Base-by-base conservation (phyloP, 2,888 invertebrate species). In the Noctua janthina region DNA sequence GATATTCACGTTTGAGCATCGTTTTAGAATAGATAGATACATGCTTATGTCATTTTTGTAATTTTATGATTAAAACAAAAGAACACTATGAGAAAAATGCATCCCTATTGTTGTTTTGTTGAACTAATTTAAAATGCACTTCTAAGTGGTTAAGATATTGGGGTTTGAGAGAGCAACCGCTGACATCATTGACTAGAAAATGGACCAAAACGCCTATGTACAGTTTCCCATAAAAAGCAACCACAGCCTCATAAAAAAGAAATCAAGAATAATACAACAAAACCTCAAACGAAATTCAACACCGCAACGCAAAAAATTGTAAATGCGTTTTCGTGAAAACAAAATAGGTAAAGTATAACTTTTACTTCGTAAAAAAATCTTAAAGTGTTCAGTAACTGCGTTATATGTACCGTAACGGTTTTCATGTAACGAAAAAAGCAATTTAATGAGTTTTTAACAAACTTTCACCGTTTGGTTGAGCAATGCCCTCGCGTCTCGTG, bases 401-500 rank as follows among this genome's bases (percentile, higher is more conserved):
- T 82, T 87, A 89, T 87, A 91, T 88, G 76, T 84, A 89, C 89
- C 93, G 94, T 91, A 91, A 95, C 95, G 90, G 89, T 92, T 92
- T 92, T 94, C 92, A 92, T 94, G 93, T 87, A 81, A 90, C 88
- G 87, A 91, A 92, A 93, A 93, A 93, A 92, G 90, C 90, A 86
- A 91, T 91, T 92, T 93, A 91, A 91, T 92, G 91, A 90, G 88
- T 92, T 93, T 91, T 89, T 88, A 89, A 56, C 82, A 81, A 83
- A 92, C 95, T 95, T 95, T 95, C 95, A 94, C 93, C 89, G 80
- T 89, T 91, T 89, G 79, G 88, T 90, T 91, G 87, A 85, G 88
- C 85, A 90, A 90, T 81, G 81, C 66, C 79, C 82, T 67, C 81
- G 84, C 70, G 83, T 88, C 88, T 89, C 89, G 79, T 87, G 90